Evolutionary conservation across 53 echinoderm and acorn worm genomes (phyloP), one percentile per base, ranked within the genome.

Genomic region (Antedon mediterranea): DNA sequence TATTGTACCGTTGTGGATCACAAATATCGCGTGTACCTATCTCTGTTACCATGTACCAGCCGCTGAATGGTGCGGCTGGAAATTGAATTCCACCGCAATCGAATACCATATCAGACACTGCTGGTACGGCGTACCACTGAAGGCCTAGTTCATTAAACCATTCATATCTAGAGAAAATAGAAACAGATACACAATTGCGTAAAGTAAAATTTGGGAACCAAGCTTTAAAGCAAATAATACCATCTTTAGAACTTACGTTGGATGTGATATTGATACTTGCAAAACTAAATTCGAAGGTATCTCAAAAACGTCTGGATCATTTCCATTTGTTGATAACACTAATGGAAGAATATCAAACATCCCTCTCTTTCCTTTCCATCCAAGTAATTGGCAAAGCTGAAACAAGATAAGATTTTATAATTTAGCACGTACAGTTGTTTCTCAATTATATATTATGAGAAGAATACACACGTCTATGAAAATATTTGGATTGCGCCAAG

Each of bases 271-370:
- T 30, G 74, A 71, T 31, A 93, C 81, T 32, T 93, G 83, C 32
- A 82, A 72, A 28, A 87, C 81, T 31, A 90, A 83, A 33, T 93
- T 85, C 0, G 76, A 28, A 6, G 93, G 93, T 28, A 93, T 82
- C 28, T 87, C 87, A 43, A 89, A 93, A 76, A 88, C 77, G 41
- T 93, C 89, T 28, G 93, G 89, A 34, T 87, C 83, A 18, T 86
- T 77, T 9, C 93, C 93, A 81, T 87, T 81, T 3, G 85, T 90
- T 83, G 89, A 89, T 28, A 93, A 79, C 28, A 93, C 78, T 31
- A 90, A 75, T 0, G 93, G 93, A 33, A 93, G 80, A 9, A 93
- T 81, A 30, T 93, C 93, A 71, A 87, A 93, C 26, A 78, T 81
- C 28, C 87, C 85, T 32, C 87, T 78, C 18, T 80, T 71, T 31